phyloP scores from a whole-genome alignment of 2,888 invertebrate species.

The Venusia cambrica region DNA sequence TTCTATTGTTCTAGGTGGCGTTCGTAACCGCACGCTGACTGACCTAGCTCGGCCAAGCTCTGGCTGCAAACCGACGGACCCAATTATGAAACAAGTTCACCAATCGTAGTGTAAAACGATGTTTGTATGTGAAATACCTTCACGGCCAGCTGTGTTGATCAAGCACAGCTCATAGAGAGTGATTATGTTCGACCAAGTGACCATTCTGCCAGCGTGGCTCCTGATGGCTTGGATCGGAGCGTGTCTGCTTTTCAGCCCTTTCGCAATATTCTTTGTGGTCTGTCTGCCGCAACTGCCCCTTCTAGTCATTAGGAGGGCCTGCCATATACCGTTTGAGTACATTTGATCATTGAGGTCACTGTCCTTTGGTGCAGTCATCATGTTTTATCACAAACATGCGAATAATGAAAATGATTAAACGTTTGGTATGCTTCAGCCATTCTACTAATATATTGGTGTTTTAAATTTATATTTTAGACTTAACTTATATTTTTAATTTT shows the following conservation, averaged over 20 bases:
- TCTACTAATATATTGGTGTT: no score
- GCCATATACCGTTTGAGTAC: slow-evolving; percentile 85
- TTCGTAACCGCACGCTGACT: slow-evolving; percentile 57
- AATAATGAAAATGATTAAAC: no score
- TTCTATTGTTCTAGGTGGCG: slow-evolving; percentile 69
- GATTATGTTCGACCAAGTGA: slow-evolving; percentile 69
- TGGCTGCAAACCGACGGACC: slow-evolving; percentile 34
- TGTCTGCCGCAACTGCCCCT: slow-evolving; percentile 87
- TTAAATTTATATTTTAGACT: no score
- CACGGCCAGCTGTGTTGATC: slow-evolving; percentile 25
- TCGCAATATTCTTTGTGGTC: slow-evolving; percentile 83
- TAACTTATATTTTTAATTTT: no score
- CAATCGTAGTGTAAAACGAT: slow-evolving; percentile 52
- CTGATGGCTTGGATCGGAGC: slow-evolving; percentile 83
- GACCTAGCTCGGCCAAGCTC: slow-evolving; percentile 31
- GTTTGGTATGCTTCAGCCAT: no score
- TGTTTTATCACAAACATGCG: slow-evolving; percentile 2
- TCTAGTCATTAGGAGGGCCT: slow-evolving; percentile 83
- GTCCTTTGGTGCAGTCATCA: slow-evolving; percentile 1
- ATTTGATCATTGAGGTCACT: slow-evolving; percentile 74
- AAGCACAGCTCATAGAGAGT: slow-evolving; percentile 26
- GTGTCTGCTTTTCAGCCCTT: slow-evolving; percentile 84
- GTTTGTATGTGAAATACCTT: slow-evolving; percentile 40
- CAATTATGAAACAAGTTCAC: slow-evolving; percentile 28
- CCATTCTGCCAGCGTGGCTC: slow-evolving; percentile 78